Base-by-base conservation (phyloP, 2,888 invertebrate species). In the Mesorhabditis sp. region DNA sequence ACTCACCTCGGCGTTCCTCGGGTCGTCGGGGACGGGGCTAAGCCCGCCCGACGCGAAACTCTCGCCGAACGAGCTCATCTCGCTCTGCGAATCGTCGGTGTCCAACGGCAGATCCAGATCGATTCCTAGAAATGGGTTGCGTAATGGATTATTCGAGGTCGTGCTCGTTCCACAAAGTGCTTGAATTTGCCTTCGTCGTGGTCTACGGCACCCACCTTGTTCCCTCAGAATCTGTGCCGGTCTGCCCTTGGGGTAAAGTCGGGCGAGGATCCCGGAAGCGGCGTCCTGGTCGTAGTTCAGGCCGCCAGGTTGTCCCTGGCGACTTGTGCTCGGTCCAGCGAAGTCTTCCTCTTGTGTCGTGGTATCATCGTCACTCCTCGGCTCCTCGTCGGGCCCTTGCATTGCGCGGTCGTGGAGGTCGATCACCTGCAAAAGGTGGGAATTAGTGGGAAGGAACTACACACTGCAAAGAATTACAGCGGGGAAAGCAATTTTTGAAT, bases 231-330 rank as follows among this genome's bases (percentile, higher is more conserved):
- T 83, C 58, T 81, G 75, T 15, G 77, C 70, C 13, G 84, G 84
- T 67, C 78, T 75, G 68, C 78, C 76, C 69, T 82, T 76, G 5
- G 82, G 82, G 68, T 83, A 84, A 43, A 81, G 74, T 41, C 79
- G 79, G 13, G 84, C 82, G 41, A 84, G 74, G 45, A 84, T 73
- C 69, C 83, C 79, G n/a, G 84, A 82, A 10, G 84, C 81, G 63
- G 83, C 82, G 69, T 81, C 81, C 61, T 81, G 73, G 70, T 84
- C 80, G 69, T 82, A 78, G 42, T 75, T 45, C 28, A 28, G 28
- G 58, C 58, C 58, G 58, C 7, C 58, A 13, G 10, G 44, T 58
- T 65, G 15, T 3, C 10, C 41, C 7, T 10, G 13, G 61, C 10
- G 65, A 64, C 43, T 28, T 28, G 63, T 63, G 63, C 63, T 65